Percentiles rank a stretch among this genome's conserved stretches.
phyloP scores from a whole-genome alignment of 2,113 vertebrate species.

The Forbesichthys papilliferus region DNA sequence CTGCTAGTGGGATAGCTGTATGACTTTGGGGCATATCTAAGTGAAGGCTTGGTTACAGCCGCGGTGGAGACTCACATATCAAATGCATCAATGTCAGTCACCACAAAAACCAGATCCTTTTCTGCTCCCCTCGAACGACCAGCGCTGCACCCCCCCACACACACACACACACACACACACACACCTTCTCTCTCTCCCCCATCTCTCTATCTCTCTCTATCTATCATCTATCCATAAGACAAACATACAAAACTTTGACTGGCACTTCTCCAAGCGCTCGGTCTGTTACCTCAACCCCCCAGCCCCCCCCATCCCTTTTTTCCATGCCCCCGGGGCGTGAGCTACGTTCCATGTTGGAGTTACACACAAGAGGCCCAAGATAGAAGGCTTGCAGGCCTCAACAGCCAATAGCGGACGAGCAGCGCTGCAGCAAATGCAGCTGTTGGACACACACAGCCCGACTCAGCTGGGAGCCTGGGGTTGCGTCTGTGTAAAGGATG shows the following conservation, averaged over 20 bases:
- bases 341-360: constrained; percentile 42
- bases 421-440: constrained; percentile 53
- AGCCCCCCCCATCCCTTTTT: constrained; percentile 6
- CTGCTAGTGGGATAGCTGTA: constrained; percentile 50
- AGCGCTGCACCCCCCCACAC: no score
- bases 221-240: constrained; percentile 28
- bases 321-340: constrained; percentile 42
- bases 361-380: constrained; percentile 48
- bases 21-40: constrained; percentile 59
- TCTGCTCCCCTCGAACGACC: no score
- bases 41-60: constrained; percentile 61
- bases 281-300: constrained; percentile 33
- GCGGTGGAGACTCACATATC: constrained; percentile 51
- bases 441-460: constrained; percentile 51
- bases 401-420: constrained; percentile 36
- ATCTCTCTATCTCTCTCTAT: constrained; percentile 29
- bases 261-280: constrained; percentile 40
- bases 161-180: no score
- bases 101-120: constrained; percentile 32
- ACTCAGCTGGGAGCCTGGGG: not conserved
- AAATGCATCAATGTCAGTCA: constrained; percentile 67
- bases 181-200: not conserved
- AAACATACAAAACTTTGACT: constrained; percentile 43
- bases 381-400: constrained; percentile 37
- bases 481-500: not conserved